phyloP scores from a whole-genome alignment of 1,140 invertebrate species.

The Zophobas morio region DNA sequence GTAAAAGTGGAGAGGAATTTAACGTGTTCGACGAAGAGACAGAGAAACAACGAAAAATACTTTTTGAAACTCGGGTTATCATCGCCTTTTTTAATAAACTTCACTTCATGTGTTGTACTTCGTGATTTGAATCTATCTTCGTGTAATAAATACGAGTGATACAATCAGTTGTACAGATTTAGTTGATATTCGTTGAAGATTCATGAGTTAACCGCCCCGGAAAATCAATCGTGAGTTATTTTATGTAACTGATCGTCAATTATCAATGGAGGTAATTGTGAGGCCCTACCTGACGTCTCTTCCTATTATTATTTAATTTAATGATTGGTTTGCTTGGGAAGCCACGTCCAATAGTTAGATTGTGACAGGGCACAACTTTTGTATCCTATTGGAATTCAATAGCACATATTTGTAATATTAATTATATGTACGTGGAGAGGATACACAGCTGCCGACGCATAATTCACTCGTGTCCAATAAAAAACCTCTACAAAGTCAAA shows the following conservation, averaged over 20 bases:
- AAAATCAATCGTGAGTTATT: background rate
- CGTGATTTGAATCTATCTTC: background rate
- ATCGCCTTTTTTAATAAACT: background rate
- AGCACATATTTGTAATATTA: constrained; percentile 36
- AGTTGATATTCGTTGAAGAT: too few relatives aligned
- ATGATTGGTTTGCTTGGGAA: constrained; percentile 6
- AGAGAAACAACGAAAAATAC: too few relatives aligned
- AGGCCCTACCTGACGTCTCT: background rate
- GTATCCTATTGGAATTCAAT: constrained; percentile 28
- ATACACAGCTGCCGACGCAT: background rate
- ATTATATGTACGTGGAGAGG: constrained; percentile 21
- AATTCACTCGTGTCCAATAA: constrained; percentile 12
- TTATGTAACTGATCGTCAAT: constrained; percentile 5
- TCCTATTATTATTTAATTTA: constrained; percentile 31
- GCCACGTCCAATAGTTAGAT: constrained; percentile 6
- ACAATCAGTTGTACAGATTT: too few relatives aligned
- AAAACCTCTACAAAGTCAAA: constrained; percentile 25
- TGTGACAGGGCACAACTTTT: background rate
- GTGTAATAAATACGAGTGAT: background rate
- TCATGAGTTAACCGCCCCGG: too few relatives aligned
- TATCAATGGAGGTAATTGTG: background rate
- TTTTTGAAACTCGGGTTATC: too few relatives aligned
- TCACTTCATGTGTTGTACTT: constrained; percentile 15
- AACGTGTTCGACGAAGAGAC: too few relatives aligned
- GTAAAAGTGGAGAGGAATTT: too few relatives aligned